Evolutionary conservation across 2,113 vertebrate genomes (phyloP).

Genomic region (Limnothrissa miodon): DNA sequence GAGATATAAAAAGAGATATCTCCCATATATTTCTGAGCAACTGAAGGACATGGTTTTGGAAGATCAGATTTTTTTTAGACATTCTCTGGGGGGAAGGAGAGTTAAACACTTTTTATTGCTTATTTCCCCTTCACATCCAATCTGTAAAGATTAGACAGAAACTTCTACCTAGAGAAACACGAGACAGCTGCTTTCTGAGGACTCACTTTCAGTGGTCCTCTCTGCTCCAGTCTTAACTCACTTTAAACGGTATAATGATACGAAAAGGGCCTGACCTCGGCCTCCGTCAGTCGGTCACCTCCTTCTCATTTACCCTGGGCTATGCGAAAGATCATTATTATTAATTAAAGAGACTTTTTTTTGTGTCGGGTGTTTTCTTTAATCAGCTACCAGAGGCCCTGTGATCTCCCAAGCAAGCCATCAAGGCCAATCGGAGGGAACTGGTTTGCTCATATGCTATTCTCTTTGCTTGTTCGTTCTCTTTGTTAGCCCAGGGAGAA

Average conservation of each 20-base stretch:
- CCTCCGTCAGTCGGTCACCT: neutral
- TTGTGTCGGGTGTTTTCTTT: constrained; percentile 37
- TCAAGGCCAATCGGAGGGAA: constrained; percentile 59
- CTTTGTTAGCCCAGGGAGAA: constrained; percentile 48
- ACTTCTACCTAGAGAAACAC: neutral
- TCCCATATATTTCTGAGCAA: neutral
- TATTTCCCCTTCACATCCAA: neutral
- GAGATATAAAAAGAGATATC: neutral
- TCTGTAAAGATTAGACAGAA: neutral
- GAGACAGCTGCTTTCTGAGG: neutral
- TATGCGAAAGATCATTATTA: constrained; percentile 49
- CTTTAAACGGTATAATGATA: neutral
- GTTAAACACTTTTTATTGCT: neutral
- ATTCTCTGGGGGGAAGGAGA: neutral
- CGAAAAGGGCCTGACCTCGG: constrained; percentile 41
- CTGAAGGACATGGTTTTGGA: neutral
- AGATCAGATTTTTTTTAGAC: neutral
- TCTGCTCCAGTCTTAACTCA: neutral
- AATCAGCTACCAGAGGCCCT: constrained; percentile 53
- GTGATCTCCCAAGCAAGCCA: constrained; percentile 57
- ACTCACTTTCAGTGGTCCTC: neutral
- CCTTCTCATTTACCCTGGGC: neutral
- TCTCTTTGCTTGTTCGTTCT: constrained; percentile 63
- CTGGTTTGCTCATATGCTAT: constrained; percentile 63
- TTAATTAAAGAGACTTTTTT: constrained; percentile 62